Conservation (phyloP, 2,797 vertebrate genomes). For the Mallotus villosus region DNA sequence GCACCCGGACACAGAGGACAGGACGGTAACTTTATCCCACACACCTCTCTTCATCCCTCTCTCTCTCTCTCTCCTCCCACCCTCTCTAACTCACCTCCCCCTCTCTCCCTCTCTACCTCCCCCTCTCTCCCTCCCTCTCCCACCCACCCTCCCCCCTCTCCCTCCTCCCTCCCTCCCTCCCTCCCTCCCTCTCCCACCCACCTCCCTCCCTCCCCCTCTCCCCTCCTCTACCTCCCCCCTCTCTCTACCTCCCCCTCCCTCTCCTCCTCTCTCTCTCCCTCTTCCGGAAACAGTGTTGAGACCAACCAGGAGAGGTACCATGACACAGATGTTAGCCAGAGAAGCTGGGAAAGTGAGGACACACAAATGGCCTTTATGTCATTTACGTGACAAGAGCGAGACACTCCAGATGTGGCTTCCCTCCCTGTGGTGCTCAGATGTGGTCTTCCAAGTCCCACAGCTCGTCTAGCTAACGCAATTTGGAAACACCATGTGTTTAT, state of each 20-base stretch:
- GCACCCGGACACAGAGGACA: background rate
- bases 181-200: background rate
- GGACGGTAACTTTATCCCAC: too few species aligned
- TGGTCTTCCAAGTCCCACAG: constrained; percentile 20
- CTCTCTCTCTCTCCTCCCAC: too few species aligned
- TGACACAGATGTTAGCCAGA: constrained; percentile 3
- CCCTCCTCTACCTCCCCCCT: too few species aligned
- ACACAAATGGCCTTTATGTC: constrained; percentile 1
- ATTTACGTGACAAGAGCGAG: constrained; percentile 11
- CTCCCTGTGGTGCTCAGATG: constrained; percentile 11
- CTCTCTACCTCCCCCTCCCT: too few species aligned
- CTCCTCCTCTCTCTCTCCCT: background rate
- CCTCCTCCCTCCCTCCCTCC: background rate
- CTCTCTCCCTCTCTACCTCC: too few species aligned
- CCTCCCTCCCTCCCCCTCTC: constrained; percentile 34
- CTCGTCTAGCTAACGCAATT: constrained; percentile 10
- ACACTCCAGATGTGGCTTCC: constrained; percentile 21
- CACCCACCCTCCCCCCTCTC: too few species aligned
- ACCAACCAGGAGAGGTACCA: constrained; percentile 15
- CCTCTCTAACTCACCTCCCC: too few species aligned
- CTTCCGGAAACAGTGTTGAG: constrained; percentile 5
- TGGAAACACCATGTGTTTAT: constrained; percentile 28
- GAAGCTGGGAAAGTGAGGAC: constrained; percentile 2
- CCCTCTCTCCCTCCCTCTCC: too few species aligned
- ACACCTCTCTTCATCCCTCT: too few species aligned